A percentile compares a stretch with the other conserved stretches of the same genome.
phyloP scores from a whole-genome alignment of 2,113 vertebrate species.

The Ictidomys tridecemlineatus region DNA sequence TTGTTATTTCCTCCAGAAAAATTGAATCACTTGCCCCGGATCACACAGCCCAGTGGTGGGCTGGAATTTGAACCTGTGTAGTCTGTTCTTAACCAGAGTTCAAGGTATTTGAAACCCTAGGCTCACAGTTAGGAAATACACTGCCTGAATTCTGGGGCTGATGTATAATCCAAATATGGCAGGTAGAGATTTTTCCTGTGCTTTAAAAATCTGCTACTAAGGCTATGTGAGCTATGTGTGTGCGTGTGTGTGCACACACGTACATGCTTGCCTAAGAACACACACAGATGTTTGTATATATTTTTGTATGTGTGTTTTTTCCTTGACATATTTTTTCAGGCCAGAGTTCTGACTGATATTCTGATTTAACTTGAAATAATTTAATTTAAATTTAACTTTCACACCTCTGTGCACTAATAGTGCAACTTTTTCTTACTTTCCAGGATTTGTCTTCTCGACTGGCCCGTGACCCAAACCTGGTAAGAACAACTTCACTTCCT shows the following conservation, averaged over 20 bases:
- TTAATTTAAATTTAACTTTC: background rate
- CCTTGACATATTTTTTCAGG: background rate
- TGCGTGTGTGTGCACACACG: background rate
- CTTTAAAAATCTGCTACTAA: slow-evolving; percentile 69
- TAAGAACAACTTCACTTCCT: slow-evolving; percentile 64
- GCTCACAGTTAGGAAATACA: background rate
- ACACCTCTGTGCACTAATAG: slow-evolving; percentile 62
- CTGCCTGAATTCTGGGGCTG: background rate
- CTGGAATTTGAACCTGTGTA: background rate
- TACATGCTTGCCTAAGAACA: background rate
- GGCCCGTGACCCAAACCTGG: slow-evolving; percentile 65
- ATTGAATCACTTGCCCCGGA: background rate
- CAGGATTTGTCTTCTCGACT: slow-evolving; percentile 71
- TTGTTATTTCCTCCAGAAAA: background rate
- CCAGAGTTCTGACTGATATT: slow-evolving; percentile 47
- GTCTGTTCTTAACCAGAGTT: background rate
- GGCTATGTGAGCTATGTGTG: slow-evolving; percentile 42
- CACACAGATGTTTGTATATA: background rate
- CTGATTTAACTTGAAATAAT: slow-evolving; percentile 57
- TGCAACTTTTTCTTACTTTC: slow-evolving; percentile 68
- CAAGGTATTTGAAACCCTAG: background rate
- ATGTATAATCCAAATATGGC: background rate
- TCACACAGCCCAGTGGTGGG: background rate
- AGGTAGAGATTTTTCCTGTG: slow-evolving; percentile 57
- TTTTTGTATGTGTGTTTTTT: background rate